Base-by-base conservation (phyloP, 2,113 vertebrate species). In the Geococcyx californianus region DNA sequence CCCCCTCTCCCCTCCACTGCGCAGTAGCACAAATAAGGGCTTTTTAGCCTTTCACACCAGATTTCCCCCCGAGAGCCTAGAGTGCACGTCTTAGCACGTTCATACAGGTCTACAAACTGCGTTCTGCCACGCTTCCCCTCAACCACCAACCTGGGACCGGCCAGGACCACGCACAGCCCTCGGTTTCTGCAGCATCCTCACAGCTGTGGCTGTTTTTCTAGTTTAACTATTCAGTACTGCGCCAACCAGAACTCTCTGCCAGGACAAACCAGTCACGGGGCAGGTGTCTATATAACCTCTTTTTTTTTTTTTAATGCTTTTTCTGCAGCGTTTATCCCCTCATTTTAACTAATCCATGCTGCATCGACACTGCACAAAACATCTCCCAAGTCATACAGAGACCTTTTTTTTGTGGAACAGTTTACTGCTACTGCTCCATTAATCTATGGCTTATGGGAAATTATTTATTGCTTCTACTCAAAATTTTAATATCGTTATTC, bases 401-500 rank as follows among this genome's bases (percentile, higher is more conserved):
- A 26, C 36, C 16, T 62, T 44, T 25, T 49, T 79, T 26, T 75
- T 20, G 13, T 7, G 38, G 2, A 55, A n/a, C 15, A 28, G 47
- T 19, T 95, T 3, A 16, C 60, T 69, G 72, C 40, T 18, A 26
- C 80, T 68, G 47, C 44, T 59, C 87, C 44, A 2, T 40, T 15
- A 68, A 34, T n/a, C 66, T 20, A 9, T 10, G 68, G 73, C 45
- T 87, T 67, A 10, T 19, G 45, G 62, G 40, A 83, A 96, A 59
- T 29, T 42, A 80, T 49, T 26, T 66, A 42, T 24, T 60, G 79
- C 56, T 78, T 16, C 3, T 36, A 45, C 54, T 80, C 84, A 73
- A 40, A 64, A 70, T 66, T 90, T 74, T 88, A 95, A 68, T 72
- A 70, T 59, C 21, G 44, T 56, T 51, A 78, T 45, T 63, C 87